Evolutionary conservation across 2,888 invertebrate species (phyloP), one percentile per base, ranked within the genome.

Genomic region (Hemaris fuciformis): DNA sequence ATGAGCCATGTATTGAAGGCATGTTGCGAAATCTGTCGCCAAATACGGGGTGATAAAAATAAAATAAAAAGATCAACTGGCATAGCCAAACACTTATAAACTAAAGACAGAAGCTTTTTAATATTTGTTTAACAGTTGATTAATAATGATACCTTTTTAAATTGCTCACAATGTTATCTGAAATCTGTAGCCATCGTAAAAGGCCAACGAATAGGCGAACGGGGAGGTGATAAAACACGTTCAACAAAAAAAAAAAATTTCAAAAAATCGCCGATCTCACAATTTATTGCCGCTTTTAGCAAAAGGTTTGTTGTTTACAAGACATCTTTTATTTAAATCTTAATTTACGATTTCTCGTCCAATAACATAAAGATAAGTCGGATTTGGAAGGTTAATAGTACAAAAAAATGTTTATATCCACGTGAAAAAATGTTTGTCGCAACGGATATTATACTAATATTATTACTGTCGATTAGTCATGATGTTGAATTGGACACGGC

Each of bases 221-320:
- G 76, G 73, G 79, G 76, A 75, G 72, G 73, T 79, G 77, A 82
- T 79, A 81, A 78, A 82, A 80, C 64, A 63, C 65, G 60, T 62
- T 70, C 64, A 31, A 48, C 46, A 61, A 73, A 79, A 73, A 74
- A 74, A 85, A 76, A 73, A 69, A 65, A 61, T 48, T 60, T 48
- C 72, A 70, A 72, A 81, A 82, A 74, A 73, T 69, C 66, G 68
- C 70, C 73, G 67, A 74, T 69, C 75, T 72, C 76, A 80, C 77
- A 85, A 88, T 89, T 89, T 89, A 89, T 88, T 84, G 72, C 80
- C 79, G 85, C 88, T 88, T 88, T 89, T 89, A 89, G 88, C 88
- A 88, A 87, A 88, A 89, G 87, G 86, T 89, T 89, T 85, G 87
- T 74, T 88, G 88, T 89, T 89, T 87, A 89, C 88, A 89, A 87